Conservation (phyloP, 1,140 invertebrate genomes). For the Tetraneura akinire region DNA sequence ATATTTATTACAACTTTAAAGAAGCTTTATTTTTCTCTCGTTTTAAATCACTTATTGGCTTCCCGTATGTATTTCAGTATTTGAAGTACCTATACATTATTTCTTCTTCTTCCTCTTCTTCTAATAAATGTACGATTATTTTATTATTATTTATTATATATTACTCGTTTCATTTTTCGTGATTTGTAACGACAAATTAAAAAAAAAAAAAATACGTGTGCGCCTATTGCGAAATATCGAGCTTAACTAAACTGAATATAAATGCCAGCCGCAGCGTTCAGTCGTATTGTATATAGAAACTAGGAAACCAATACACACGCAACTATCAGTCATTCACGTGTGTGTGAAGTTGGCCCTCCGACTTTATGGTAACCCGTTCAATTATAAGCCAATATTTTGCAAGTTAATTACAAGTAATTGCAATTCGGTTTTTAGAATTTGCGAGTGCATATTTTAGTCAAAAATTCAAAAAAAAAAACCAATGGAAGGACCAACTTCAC, state of each 20-base stretch:
- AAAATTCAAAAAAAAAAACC: no score
- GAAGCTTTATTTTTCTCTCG: background rate
- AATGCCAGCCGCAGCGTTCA: slow-evolving; percentile 8
- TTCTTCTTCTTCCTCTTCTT: slow-evolving; percentile 12
- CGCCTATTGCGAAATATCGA: background rate
- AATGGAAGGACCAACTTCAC: no score
- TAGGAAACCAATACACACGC: background rate
- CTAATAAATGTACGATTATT: background rate
- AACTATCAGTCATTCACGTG: slow-evolving; percentile 56
- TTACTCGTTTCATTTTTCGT: background rate
- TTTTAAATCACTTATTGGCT: slow-evolving; percentile 7
- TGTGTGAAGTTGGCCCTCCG: no score
- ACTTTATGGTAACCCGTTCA: no score
- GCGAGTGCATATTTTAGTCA: no score
- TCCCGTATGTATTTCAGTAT: background rate
- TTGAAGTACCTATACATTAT: no score
- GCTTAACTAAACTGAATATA: slow-evolving; percentile 3
- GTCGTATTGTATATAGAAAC: slow-evolving; percentile 22
- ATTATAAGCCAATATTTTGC: no score
- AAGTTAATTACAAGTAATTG: no score
- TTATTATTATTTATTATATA: slow-evolving; percentile 19
- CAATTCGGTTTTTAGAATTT: no score
- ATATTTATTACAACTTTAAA: slow-evolving; percentile 17
- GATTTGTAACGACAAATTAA: slow-evolving; percentile 6
- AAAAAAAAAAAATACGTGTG: slow-evolving; percentile 21